Evolutionary conservation across 2,797 vertebrate species (phyloP), one percentile per base, ranked within the genome.

Genomic region (Spea hammondii): DNA sequence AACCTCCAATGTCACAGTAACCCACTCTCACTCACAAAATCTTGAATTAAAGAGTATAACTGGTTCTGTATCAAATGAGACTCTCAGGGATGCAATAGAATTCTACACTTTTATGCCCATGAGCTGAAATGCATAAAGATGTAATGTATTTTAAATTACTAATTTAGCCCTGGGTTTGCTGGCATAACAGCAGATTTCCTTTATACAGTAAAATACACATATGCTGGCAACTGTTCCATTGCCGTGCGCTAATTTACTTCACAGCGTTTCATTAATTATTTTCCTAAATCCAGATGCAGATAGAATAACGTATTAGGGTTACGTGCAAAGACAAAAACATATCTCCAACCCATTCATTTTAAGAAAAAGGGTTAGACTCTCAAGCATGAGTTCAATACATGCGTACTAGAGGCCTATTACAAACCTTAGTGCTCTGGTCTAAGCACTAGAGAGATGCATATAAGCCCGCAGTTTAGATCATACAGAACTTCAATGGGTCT

Each of bases 71-170:
- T 74, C 50, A 74, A 74, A 74, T 70, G 57, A 70, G 57, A 64
- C 72, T 74, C 72, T n/a, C 55, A 70, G 78, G 78, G 55, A 74
- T 79, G 70, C 54, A 70, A 70, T 55, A 65, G 70, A 59, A 70
- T 74, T 65, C 57, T 70, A 59, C 74, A 73, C 62, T 74, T 64
- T 75, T 70, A 60, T 70, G 50, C 72, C 49, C 78, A 75, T 74
- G 72, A 75, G 66, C 57, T 79, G 66, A 70, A 74, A 70, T 79
- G 57, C 66, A 70, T 79, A 70, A 70, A 72, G 57, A 79, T 79
- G 66, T 79, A 75, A 74, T 79, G 78, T 72, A 74, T 79, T 79
- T 70, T 79, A 79, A 74, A 79, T 70, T 48, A 75, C 72, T 75
- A 79, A 79, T 79, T 79, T 75, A 79, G 59, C 55, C 50, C 32